Conservation (phyloP, 2,113 vertebrate genomes). For the Phyllostomus hastatus region DNA sequence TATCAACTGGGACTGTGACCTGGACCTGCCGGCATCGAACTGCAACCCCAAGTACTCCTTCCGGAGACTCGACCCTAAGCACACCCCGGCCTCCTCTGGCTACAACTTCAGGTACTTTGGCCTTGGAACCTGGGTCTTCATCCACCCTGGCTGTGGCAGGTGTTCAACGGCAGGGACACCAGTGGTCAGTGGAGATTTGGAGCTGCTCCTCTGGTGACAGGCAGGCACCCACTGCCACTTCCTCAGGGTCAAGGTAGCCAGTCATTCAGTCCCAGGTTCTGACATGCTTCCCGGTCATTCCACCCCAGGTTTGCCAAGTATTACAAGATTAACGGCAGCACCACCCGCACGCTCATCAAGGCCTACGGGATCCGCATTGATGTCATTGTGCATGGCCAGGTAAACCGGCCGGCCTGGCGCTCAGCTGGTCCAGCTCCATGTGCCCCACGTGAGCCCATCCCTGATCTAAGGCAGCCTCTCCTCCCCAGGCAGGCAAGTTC, state of each 20-base stretch:
- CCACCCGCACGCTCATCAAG: slow-evolving; percentile 88
- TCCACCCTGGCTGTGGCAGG: background rate
- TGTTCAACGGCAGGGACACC: background rate
- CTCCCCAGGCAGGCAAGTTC: slow-evolving; percentile 91
- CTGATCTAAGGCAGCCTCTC: background rate
- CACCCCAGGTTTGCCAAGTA: slow-evolving; percentile 88
- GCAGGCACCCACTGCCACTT: background rate
- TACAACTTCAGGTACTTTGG: slow-evolving; percentile 86
- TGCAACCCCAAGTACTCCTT: slow-evolving; percentile 90
- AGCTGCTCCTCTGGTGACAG: background rate
- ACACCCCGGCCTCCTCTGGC: slow-evolving; percentile 77
- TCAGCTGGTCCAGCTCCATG: background rate
- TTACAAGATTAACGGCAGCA: slow-evolving; percentile 81
- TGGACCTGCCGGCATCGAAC: slow-evolving; percentile 83
- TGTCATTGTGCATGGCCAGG: slow-evolving; percentile 92
- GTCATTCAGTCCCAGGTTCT: slow-evolving; percentile 69
- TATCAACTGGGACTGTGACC: slow-evolving; percentile 88
- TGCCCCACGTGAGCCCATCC: background rate
- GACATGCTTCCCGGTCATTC: background rate
- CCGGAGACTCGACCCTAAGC: slow-evolving; percentile 85
- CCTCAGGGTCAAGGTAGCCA: background rate
- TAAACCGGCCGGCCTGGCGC: slow-evolving; percentile 32
- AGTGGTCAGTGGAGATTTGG: background rate
- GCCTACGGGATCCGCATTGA: slow-evolving; percentile 92
- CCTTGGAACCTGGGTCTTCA: background rate